Base-by-base conservation (phyloP, 1,140 invertebrate genomes). In the Anadara kagoshimensis region DNA sequence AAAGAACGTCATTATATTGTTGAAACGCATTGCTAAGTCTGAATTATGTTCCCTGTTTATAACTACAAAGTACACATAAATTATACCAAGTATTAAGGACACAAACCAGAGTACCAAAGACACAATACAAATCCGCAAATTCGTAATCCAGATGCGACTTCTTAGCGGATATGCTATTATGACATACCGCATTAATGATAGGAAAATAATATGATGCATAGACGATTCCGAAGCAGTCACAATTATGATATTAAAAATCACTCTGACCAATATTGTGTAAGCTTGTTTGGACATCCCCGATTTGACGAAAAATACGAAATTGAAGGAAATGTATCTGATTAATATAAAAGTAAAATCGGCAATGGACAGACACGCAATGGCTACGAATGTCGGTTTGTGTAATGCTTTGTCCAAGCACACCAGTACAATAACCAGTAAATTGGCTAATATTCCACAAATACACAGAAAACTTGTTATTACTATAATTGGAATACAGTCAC, bases 131-230 rank as follows among this genome's bases (percentile, higher is more conserved):
- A 69, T 24, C 56, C 58, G 45, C 43, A 12, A 53, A n/a, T 51
- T 69, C 36, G 44, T 69, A 8, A 69, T 49, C 57, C 57, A 59
- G 12, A 51, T 36, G 3, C 47, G 24, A 41, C 67, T 51, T 44
- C 51, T 61, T 22, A 69, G 26, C 2, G 67, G 67, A 20, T 62
- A 61, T 12, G 58, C 67, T 5, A 69, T 61, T 22, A 51, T 51
- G 16, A 61, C 24, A 26, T 69, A 69, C 43, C 56, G 67, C 16
- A 56, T 56, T 12, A 69, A 18, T 14, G 67, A 69, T 12, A 69
- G 58, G 1, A 69, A 45, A 20, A 69, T 53, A n/a, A 69, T 57
- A 49, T 69, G 67, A 1, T 24, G 16, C 10, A 62, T 62, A 11
- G 67, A 69, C 14, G 67, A 61, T 5, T 36, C 36, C 20, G 20